Evolutionary conservation across 2,888 invertebrate genomes (phyloP).

Genomic region (Neoitamus cyanurus): DNA sequence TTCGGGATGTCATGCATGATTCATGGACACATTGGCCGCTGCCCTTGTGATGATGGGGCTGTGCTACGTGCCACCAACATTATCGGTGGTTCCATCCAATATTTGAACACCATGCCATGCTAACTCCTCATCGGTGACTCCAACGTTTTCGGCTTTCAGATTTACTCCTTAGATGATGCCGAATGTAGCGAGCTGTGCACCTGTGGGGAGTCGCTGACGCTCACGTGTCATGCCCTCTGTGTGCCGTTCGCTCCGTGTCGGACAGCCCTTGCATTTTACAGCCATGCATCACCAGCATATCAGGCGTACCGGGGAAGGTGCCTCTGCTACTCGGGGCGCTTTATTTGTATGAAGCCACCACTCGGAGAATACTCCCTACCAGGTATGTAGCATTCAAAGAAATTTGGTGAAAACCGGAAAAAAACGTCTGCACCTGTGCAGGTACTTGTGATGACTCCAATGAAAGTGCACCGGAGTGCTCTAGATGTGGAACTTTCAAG

Average conservation of each 20-base stretch:
- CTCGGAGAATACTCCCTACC: slow-evolving; percentile 70
- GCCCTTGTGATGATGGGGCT: neutral
- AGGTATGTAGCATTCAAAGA: slow-evolving; percentile 58
- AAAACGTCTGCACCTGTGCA: neutral
- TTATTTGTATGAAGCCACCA: slow-evolving; percentile 90
- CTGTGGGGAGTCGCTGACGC: slow-evolving; percentile 80
- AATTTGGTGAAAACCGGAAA: neutral
- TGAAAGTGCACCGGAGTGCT: neutral
- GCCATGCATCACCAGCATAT: slow-evolving; percentile 90
- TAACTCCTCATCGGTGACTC: neutral
- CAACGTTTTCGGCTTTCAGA: slow-evolving; percentile 55
- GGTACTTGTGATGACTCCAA: neutral
- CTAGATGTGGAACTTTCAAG: neutral
- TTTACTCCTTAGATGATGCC: slow-evolving; percentile 76
- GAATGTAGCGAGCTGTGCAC: slow-evolving; percentile 92
- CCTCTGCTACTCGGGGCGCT: slow-evolving; percentile 90
- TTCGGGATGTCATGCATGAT: slow-evolving; percentile 6
- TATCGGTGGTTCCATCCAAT: neutral
- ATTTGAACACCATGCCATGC: neutral
- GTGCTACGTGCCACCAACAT: neutral
- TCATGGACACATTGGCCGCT: neutral
- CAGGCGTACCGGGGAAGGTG: slow-evolving; percentile 90
- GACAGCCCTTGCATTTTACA: slow-evolving; percentile 88
- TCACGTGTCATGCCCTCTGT: slow-evolving; percentile 89
- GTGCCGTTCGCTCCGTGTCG: slow-evolving; percentile 88